Percentiles rank a stretch among this genome's conserved stretches.
Conservation (phyloP, 2,888 invertebrate species). For the Pyrocoelia pectoralis region DNA sequence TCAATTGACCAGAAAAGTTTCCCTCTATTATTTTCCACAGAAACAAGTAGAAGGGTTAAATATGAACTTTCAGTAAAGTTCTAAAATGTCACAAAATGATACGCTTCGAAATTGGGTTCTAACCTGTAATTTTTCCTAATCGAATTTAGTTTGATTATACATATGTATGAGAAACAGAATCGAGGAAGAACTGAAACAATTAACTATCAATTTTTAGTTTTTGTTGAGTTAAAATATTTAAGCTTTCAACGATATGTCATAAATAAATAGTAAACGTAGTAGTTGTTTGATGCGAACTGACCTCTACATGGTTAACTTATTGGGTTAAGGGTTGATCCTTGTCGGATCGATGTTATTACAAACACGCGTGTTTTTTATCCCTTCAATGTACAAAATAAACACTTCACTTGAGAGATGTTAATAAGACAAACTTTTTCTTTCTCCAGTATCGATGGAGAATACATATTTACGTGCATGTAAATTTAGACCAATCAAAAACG, state of each 20-base stretch:
- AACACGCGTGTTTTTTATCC: not conserved
- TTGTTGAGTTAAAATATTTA: not conserved
- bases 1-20: not conserved
- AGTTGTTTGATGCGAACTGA: not conserved
- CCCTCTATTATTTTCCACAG: not conserved
- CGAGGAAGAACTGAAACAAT: not conserved
- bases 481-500: not conserved
- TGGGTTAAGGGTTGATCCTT: conserved; percentile 7
- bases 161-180: not conserved
- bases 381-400: not conserved
- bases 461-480: not conserved
- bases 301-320: conserved; percentile 8
- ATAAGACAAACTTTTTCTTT: not conserved
- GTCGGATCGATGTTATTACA: not conserved
- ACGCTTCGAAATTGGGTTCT: not conserved
- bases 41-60: not conserved
- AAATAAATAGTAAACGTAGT: not conserved
- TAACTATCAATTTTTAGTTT: not conserved
- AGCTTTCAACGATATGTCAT: not conserved
- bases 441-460: not conserved
- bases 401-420: not conserved
- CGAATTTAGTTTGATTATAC: not conserved
- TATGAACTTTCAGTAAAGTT: not conserved
- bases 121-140: not conserved
- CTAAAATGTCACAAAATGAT: not conserved